Conservation (phyloP, 2,797 vertebrate species). For the Meriones psammophilus region DNA sequence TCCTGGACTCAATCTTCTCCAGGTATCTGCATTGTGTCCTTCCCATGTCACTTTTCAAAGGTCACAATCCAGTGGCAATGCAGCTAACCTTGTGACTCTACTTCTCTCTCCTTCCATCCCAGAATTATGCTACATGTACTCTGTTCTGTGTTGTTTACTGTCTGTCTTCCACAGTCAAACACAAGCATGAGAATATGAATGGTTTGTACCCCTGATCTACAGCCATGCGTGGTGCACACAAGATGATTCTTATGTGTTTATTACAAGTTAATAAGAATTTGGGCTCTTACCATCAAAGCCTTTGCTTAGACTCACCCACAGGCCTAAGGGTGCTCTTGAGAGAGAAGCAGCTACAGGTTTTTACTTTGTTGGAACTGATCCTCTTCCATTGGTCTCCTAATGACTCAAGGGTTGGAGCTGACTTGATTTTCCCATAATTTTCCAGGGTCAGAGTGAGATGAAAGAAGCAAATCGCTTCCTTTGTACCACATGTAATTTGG, state of each 20-base stretch:
- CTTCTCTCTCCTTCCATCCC: neutral
- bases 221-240: neutral
- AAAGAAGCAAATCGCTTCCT: neutral
- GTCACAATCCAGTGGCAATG: neutral
- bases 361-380: neutral
- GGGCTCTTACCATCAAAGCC: neutral
- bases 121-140: neutral
- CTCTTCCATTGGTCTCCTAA: neutral
- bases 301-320: neutral
- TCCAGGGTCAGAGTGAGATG: neutral
- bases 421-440: neutral
- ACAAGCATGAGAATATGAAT: neutral
- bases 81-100: neutral
- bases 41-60: neutral
- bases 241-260: neutral
- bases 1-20: neutral
- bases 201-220: neutral
- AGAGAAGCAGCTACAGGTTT: neutral
- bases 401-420: neutral
- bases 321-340: neutral
- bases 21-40: neutral
- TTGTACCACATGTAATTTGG: neutral
- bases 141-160: neutral
- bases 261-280: neutral
- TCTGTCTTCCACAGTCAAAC: neutral